phyloP scores from a whole-genome alignment of 2,888 invertebrate species.

The Onchidella celtica region DNA sequence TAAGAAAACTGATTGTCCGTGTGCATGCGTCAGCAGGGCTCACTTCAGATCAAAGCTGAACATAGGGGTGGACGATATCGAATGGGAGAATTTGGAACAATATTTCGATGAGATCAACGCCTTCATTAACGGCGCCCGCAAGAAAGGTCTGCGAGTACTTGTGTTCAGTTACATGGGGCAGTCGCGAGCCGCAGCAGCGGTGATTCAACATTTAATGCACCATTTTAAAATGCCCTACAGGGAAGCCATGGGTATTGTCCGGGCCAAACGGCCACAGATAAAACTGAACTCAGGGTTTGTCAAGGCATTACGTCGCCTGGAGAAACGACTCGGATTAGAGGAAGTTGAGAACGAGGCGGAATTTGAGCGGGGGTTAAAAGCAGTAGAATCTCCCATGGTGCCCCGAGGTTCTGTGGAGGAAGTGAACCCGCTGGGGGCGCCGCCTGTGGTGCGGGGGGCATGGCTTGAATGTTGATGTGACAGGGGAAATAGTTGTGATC shows the following conservation, averaged over 20 bases:
- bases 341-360: not conserved
- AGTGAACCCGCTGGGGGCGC: not conserved
- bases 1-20: constrained; percentile 69
- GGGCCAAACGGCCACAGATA: constrained; percentile 65
- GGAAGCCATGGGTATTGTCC: constrained; percentile 69
- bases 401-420: constrained; percentile 8
- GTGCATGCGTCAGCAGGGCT: constrained; percentile 66
- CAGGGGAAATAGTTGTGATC: too few species aligned
- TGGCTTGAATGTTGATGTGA: constrained; percentile 50
- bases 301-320: constrained; percentile 61
- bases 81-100: constrained; percentile 79
- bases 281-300: constrained; percentile 68
- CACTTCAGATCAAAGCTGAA: constrained; percentile 82
- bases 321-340: constrained; percentile 54
- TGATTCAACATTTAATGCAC: constrained; percentile 74
- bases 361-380: not conserved
- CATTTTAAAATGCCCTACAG: constrained; percentile 63
- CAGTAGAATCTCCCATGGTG: not conserved
- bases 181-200: constrained; percentile 69
- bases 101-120: constrained; percentile 74
- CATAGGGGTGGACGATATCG: constrained; percentile 84
- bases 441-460: constrained; percentile 48
- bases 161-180: constrained; percentile 73
- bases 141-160: constrained; percentile 66
- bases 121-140: constrained; percentile 74